phyloP scores from a whole-genome alignment of 2,888 invertebrate genomes.

The Sycophila texana region DNA sequence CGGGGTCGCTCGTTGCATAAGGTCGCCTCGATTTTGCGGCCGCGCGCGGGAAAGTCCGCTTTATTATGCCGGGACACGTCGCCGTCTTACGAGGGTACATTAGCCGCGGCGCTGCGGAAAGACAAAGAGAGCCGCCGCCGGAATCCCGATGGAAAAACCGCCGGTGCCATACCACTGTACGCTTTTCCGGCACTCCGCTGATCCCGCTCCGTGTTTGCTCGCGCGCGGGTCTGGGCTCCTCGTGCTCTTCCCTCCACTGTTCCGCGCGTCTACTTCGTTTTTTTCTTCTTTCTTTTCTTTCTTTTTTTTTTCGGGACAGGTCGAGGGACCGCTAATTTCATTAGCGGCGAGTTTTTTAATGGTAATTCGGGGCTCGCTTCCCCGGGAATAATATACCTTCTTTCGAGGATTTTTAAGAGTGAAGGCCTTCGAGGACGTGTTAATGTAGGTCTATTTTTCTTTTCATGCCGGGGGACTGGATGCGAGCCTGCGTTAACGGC shows the following conservation, averaged over 20 bases:
- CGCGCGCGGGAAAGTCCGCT: conserved; percentile 61
- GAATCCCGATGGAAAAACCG: conserved; percentile 9
- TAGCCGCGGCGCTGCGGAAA: conserved; percentile 60
- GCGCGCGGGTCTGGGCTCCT: background rate
- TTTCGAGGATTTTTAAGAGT: background rate
- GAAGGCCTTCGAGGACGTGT: too few species aligned
- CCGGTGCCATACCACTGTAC: background rate
- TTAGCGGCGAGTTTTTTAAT: conserved; percentile 7
- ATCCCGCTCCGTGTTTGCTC: conserved; percentile 6
- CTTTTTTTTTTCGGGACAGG: background rate
- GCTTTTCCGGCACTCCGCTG: background rate
- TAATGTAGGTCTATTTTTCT: background rate
- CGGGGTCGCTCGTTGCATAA: conserved; percentile 58
- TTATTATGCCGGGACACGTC: conserved; percentile 71
- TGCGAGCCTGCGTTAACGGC: too few species aligned
- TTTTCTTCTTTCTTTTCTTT: background rate
- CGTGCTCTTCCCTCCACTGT: too few species aligned
- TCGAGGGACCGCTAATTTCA: background rate
- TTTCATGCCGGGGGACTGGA: background rate
- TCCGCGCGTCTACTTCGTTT: too few species aligned
- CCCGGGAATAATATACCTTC: background rate
- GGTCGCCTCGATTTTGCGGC: conserved; percentile 62
- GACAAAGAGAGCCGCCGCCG: conserved; percentile 39
- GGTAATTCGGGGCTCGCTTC: background rate
- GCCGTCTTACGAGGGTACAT: conserved; percentile 68